A percentile compares a stretch with the other conserved stretches of the same genome.
Conservation (phyloP, 2,113 vertebrate genomes). For the Poecilia latipinna region DNA sequence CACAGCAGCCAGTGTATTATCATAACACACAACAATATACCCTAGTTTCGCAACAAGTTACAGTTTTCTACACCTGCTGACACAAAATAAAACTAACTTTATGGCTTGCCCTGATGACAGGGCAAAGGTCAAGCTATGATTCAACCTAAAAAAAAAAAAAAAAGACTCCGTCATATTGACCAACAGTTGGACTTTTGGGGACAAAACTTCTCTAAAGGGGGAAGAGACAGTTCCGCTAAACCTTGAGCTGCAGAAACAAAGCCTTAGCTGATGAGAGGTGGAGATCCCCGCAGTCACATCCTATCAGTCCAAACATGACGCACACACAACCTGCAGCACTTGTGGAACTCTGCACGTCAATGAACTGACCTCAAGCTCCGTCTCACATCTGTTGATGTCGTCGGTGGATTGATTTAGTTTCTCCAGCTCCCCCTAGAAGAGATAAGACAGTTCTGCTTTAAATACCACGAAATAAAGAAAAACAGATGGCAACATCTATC, state of each 20-base stretch:
- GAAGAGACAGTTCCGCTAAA: background rate
- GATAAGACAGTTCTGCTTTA: background rate
- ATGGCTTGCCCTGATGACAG: background rate
- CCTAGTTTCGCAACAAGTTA: background rate
- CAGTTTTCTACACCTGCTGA: conserved; percentile 2
- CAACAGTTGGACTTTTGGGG: background rate
- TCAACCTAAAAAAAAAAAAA: conserved; percentile 8
- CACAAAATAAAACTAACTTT: conserved; percentile 1
- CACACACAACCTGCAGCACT: background rate
- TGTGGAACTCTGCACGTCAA: background rate
- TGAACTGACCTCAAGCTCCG: conserved; percentile 91
- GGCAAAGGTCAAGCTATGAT: conserved; percentile 30
- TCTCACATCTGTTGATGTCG: conserved; percentile 96
- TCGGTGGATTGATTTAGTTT: conserved; percentile 97
- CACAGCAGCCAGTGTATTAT: background rate
- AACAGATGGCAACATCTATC: background rate
- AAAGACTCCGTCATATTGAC: background rate
- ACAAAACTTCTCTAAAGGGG: background rate
- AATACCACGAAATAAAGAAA: conserved; percentile 11
- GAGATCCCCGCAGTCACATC: background rate
- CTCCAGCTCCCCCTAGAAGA: conserved; percentile 91
- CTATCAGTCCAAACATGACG: background rate
- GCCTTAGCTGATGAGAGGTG: background rate
- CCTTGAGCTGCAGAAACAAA: background rate
- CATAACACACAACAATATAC: background rate